These are phyloP conservation scores for Climacteris rufus DNA, from an alignment of 2,113 vertebrate species.

Conservation along the genomic window DNA sequence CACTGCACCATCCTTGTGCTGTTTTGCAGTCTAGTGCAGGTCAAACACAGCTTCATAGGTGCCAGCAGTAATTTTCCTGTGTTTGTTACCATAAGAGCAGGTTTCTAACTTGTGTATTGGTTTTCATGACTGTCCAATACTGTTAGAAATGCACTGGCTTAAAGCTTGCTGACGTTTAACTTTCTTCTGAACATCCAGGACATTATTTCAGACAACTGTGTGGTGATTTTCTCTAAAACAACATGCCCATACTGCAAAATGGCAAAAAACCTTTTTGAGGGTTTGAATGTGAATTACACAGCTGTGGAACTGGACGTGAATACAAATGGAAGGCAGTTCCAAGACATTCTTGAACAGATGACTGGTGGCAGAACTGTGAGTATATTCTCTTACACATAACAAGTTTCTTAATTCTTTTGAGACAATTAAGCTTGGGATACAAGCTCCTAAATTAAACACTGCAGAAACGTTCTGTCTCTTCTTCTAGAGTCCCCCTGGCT, in stretches of 20 bases:
- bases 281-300: conserved; percentile 84
- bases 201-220: conserved; percentile 85
- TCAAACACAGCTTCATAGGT: neutral
- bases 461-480: neutral
- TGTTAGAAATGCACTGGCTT: neutral
- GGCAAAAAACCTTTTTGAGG: conserved; percentile 89
- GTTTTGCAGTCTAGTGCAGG: neutral
- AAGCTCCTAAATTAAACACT: neutral
- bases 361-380: conserved; percentile 89
- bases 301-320: conserved; percentile 86
- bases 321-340: conserved; percentile 82
- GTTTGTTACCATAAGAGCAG: neutral
- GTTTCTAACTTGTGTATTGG: neutral
- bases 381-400: neutral
- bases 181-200: conserved; percentile 72
- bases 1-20: neutral
- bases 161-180: neutral
- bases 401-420: neutral
- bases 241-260: conserved; percentile 90
- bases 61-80: neutral
- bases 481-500: neutral
- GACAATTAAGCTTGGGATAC: neutral
- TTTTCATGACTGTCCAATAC: neutral
- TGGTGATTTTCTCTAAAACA: conserved; percentile 97
- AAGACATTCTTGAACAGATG: conserved; percentile 84